phyloP scores from a whole-genome alignment of 2,113 vertebrate genomes.

The Thermophis baileyi region DNA sequence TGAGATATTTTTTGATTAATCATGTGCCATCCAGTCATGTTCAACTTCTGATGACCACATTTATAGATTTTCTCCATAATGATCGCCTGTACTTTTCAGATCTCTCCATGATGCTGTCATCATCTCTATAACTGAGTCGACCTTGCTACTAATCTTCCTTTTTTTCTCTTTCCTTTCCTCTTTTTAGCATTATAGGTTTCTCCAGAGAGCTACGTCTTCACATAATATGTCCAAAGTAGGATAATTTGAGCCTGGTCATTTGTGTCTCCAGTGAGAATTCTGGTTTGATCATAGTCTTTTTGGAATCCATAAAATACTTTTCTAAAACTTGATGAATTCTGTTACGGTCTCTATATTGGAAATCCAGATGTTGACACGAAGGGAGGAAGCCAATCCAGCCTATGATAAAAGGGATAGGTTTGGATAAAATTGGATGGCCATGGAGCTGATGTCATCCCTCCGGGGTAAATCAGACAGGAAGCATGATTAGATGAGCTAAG shows the following conservation, averaged over 20 bases:
- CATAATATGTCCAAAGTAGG: neutral
- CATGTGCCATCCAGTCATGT: neutral
- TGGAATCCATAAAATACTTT: neutral
- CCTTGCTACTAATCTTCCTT: neutral
- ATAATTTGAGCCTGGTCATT: neutral
- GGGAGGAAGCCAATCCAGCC: neutral
- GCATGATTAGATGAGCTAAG: no score
- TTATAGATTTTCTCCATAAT: neutral
- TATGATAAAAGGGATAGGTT: neutral
- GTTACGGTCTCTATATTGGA: neutral
- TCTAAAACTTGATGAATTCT: neutral
- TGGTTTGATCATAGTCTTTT: neutral
- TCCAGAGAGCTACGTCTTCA: neutral
- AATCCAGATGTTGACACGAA: neutral
- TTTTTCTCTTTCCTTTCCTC: neutral
- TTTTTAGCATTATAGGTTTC: neutral
- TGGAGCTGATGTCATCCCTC: neutral
- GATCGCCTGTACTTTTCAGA: neutral
- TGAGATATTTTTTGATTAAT: neutral
- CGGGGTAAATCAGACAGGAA: no score
- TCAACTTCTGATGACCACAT: neutral
- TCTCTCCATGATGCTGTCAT: neutral
- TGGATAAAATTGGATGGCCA: neutral
- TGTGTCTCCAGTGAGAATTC: neutral
- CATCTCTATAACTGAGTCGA: neutral